phyloP scores from a whole-genome alignment of 2,797 vertebrate genomes.

The Cuniculus paca region DNA sequence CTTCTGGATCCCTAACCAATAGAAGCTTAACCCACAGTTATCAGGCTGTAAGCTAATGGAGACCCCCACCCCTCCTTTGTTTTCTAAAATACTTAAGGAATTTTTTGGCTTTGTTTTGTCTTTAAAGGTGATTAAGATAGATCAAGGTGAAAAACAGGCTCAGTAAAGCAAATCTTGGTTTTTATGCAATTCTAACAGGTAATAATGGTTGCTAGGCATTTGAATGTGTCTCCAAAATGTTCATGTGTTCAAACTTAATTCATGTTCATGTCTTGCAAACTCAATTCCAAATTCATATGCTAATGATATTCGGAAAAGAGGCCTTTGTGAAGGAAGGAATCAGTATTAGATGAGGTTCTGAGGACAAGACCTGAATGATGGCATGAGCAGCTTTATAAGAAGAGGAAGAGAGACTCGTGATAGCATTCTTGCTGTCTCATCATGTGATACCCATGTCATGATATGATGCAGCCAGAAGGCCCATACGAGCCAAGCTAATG shows the following conservation, averaged over 20 bases:
- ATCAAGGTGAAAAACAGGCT: neutral
- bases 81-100: neutral
- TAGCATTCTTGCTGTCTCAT: neutral
- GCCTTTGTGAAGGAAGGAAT: neutral
- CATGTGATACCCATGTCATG: neutral
- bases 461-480: neutral
- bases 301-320: neutral
- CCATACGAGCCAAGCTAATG: neutral
- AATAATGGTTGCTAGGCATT: neutral
- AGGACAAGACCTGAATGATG: neutral
- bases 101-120: neutral
- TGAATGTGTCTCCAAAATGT: neutral
- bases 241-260: neutral
- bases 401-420: neutral
- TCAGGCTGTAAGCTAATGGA: neutral
- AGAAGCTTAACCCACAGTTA: neutral
- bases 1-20: neutral
- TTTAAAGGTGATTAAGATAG: neutral
- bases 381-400: neutral
- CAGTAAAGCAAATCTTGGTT: neutral
- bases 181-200: neutral
- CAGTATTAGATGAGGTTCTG: neutral
- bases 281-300: neutral
- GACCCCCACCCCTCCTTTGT: fast-evolving
- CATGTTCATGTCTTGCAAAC: neutral